phyloP scores from a whole-genome alignment of 2,797 vertebrate genomes.

The Valencia hispanica region DNA sequence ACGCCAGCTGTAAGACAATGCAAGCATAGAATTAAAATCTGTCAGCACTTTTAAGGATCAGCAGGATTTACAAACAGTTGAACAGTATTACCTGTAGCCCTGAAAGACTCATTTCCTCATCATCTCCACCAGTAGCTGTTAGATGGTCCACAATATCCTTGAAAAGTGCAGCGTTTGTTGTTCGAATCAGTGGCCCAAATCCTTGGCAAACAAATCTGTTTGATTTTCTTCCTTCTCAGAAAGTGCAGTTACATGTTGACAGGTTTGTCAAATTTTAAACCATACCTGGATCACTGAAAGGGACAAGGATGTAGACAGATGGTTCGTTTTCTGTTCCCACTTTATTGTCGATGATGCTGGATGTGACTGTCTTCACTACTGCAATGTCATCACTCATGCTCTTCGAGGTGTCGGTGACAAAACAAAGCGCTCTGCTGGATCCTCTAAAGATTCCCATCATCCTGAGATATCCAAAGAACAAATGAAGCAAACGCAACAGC shows the following conservation, averaged over 20 bases:
- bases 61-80: not conserved
- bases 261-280: not conserved
- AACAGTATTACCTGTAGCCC: constrained; percentile 61
- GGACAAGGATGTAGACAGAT: constrained; percentile 58
- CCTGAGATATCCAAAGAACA: constrained; percentile 34
- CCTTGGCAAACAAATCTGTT: constrained; percentile 29
- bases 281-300: constrained; percentile 67
- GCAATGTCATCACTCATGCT: constrained; percentile 65
- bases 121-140: constrained; percentile 47
- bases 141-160: constrained; percentile 26
- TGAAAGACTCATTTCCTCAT: constrained; percentile 58
- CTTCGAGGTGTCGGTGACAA: constrained; percentile 67
- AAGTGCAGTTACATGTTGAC: not conserved
- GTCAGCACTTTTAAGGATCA: not conserved
- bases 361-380: constrained; percentile 41
- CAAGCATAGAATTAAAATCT: not conserved
- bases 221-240: not conserved
- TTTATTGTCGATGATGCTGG: constrained; percentile 48
- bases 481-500: not conserved
- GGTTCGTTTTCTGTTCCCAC: constrained; percentile 57
- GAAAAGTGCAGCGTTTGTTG: constrained; percentile 49
- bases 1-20: constrained; percentile 58
- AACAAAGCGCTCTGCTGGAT: constrained; percentile 60
- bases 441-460: constrained; percentile 68
- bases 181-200: constrained; percentile 59